These are phyloP conservation scores for Sialis fuliginosa DNA, from an alignment of 2,888 invertebrate genomes.

Conservation along the genomic window DNA sequence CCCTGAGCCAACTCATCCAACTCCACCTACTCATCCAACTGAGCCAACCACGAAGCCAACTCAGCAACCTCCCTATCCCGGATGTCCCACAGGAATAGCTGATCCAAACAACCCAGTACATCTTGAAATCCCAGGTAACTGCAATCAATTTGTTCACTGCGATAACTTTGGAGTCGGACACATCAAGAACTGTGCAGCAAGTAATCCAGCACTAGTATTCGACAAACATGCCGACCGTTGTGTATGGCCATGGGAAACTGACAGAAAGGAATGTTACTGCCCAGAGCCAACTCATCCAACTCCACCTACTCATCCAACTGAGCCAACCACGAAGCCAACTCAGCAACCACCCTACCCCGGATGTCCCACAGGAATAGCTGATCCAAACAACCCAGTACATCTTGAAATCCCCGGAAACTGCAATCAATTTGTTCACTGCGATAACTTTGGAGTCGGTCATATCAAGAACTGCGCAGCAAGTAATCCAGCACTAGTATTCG, in stretches of 20 bases:
- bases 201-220: background rate
- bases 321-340: background rate
- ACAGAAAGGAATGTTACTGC: background rate
- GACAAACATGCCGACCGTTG: background rate
- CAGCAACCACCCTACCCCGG: background rate
- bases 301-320: background rate
- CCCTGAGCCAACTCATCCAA: background rate
- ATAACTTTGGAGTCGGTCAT: background rate
- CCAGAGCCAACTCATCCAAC: background rate
- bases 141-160: background rate
- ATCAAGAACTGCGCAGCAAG: constrained; percentile 1
- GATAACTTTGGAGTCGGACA: background rate
- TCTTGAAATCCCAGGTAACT: background rate
- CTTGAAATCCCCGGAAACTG: background rate
- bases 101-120: background rate
- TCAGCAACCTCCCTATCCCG: background rate
- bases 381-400: background rate
- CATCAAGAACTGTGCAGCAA: background rate
- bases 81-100: background rate
- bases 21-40: too few species aligned
- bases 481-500: background rate
- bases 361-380: background rate
- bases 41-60: background rate
- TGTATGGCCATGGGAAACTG: background rate
- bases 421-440: constrained; percentile 1